Conservation (phyloP, 2,888 invertebrate species). For the Drosophila borborema region DNA sequence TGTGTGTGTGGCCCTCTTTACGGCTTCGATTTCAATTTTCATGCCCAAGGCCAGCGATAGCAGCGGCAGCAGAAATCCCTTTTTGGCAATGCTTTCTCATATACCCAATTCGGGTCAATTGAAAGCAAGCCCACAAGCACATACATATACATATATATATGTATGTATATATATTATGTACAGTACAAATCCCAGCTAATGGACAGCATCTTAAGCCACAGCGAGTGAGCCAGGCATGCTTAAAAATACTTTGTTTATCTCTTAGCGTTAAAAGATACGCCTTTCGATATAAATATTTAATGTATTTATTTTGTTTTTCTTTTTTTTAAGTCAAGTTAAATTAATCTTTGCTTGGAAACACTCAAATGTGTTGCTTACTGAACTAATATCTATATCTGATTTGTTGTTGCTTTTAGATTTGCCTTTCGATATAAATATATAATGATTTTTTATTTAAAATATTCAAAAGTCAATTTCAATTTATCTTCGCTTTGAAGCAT, state of each 20-base stretch:
- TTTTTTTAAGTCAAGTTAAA: too few species aligned
- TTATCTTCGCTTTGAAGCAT: not conserved
- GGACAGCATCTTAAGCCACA: conserved; percentile 7
- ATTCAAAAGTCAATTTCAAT: not conserved
- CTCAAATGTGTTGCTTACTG: too few species aligned
- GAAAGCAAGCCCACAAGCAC: not conserved
- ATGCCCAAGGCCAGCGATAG: conserved; percentile 40
- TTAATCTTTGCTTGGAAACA: too few species aligned
- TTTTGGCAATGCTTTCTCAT: conserved; percentile 35
- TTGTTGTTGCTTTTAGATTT: too few species aligned
- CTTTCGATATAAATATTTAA: not conserved
- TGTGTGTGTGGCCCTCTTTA: conserved; percentile 37
- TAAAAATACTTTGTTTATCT: not conserved
- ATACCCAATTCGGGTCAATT: not conserved
- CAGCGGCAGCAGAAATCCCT: conserved; percentile 53
- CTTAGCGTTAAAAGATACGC: not conserved
- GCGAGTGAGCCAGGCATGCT: not conserved
- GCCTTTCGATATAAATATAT: not conserved
- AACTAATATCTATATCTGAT: too few species aligned
- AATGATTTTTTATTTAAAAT: not conserved
- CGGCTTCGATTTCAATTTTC: conserved; percentile 76
- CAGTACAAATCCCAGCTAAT: conserved; percentile 9
- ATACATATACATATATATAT: not conserved
- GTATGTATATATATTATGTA: not conserved
- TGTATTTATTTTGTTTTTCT: not conserved